Evolutionary conservation across 2,888 invertebrate genomes (phyloP).

Genomic region (Scaptomyza cyrtandrae): DNA sequence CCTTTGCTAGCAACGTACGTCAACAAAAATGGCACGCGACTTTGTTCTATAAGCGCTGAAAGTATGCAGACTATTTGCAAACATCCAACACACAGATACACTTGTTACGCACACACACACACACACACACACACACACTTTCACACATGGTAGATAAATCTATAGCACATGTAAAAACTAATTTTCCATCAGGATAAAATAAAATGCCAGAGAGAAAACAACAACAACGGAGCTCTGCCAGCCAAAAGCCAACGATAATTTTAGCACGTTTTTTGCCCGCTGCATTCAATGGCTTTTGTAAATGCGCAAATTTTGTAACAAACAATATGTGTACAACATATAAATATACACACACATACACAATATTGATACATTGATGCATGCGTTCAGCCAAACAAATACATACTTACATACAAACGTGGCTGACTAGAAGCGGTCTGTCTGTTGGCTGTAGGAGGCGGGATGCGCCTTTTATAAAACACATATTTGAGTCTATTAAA

Average conservation of each 20-base stretch:
- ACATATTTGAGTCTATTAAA: conserved; percentile 84
- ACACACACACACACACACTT: conserved; percentile 19
- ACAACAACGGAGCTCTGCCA: conserved; percentile 10
- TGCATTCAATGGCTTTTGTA: conserved; percentile 66
- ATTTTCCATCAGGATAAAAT: conserved; percentile 73
- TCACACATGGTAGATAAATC: conserved; percentile 50
- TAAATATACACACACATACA: conserved; percentile 33
- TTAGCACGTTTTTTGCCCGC: conserved; percentile 67
- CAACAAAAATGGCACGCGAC: conserved; percentile 68
- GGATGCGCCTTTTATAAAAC: conserved; percentile 63
- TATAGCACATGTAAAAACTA: conserved; percentile 72
- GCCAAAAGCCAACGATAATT: conserved; percentile 69
- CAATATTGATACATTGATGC: conserved; percentile 58
- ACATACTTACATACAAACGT: conserved; percentile 25
- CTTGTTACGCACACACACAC: conserved; percentile 6
- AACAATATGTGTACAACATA: conserved; percentile 67
- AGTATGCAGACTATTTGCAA: conserved; percentile 80
- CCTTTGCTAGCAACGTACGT: conserved; percentile 43
- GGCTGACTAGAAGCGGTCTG: conserved; percentile 7
- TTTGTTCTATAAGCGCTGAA: conserved; percentile 69
- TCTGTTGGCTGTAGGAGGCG: conserved; percentile 4
- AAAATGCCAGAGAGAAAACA: conserved; percentile 54
- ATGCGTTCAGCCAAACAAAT: conserved; percentile 19
- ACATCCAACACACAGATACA: conserved; percentile 53
- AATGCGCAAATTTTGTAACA: conserved; percentile 77